These are phyloP conservation scores for Callospermophilus lateralis DNA, from an alignment of 2,113 vertebrate species.

Conservation along the genomic window DNA sequence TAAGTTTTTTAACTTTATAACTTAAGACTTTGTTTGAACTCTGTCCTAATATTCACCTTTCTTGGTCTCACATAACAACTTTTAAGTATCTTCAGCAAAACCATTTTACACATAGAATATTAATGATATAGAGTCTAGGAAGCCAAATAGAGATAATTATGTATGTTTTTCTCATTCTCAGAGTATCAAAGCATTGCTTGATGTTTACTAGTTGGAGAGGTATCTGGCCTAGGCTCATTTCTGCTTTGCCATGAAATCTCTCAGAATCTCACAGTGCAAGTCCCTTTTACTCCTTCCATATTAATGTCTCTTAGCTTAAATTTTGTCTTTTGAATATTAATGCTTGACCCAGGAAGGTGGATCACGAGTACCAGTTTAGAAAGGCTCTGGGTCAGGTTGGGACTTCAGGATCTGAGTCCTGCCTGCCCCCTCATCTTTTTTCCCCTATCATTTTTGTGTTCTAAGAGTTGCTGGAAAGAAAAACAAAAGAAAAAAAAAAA, in stretches of 20 bases:
- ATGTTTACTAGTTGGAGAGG: neutral
- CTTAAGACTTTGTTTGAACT: neutral
- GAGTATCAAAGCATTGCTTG: neutral
- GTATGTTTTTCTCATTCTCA: neutral
- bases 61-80: neutral
- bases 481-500: neutral
- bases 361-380: neutral
- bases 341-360: neutral
- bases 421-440: neutral
- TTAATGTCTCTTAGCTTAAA: slow-evolving; percentile 65
- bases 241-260: neutral
- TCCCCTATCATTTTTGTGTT: slow-evolving; percentile 2
- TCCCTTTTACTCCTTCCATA: neutral
- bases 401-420: neutral
- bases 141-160: neutral
- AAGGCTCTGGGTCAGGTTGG: neutral
- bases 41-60: neutral
- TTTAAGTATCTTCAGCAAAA: slow-evolving; percentile 10
- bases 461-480: neutral
- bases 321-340: slow-evolving; percentile 62
- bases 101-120: neutral
- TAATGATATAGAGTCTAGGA: neutral
- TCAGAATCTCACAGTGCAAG: neutral
- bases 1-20: neutral
- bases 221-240: neutral